These are phyloP conservation scores for Clarias pachynema DNA, from an alignment of 2,797 vertebrate species.

Conservation along the genomic window DNA sequence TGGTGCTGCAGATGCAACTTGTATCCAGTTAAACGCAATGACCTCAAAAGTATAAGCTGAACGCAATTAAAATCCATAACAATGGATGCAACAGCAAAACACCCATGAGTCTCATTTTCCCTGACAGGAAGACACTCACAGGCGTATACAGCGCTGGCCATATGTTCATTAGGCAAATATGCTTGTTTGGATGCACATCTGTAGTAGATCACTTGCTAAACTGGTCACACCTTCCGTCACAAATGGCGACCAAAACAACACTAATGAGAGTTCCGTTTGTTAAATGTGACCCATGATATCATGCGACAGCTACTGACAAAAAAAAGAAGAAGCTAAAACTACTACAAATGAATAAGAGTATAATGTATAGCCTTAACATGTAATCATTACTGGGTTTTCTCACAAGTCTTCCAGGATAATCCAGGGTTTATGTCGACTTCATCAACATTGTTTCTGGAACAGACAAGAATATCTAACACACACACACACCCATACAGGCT, in stretches of 20 bases:
- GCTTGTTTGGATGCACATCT: conserved; percentile 3
- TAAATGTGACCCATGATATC: neutral
- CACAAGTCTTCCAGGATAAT: neutral
- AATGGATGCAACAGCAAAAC: neutral
- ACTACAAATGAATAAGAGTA: neutral
- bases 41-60: neutral
- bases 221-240: neutral
- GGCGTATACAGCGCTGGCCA: neutral
- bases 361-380: neutral
- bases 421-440: neutral
- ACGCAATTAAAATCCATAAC: neutral
- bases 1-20: neutral
- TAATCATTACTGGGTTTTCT: neutral
- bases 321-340: neutral
- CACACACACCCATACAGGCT: too few species aligned
- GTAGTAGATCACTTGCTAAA: neutral
- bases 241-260: neutral
- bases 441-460: neutral
- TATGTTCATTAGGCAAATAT: conserved; percentile 7
- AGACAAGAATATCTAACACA: neutral
- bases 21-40: neutral
- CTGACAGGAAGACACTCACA: neutral
- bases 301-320: neutral
- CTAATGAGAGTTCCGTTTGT: neutral
- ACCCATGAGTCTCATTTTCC: neutral